Conservation (phyloP, 2,797 vertebrate species). For the Acanthurus leucopareius region DNA sequence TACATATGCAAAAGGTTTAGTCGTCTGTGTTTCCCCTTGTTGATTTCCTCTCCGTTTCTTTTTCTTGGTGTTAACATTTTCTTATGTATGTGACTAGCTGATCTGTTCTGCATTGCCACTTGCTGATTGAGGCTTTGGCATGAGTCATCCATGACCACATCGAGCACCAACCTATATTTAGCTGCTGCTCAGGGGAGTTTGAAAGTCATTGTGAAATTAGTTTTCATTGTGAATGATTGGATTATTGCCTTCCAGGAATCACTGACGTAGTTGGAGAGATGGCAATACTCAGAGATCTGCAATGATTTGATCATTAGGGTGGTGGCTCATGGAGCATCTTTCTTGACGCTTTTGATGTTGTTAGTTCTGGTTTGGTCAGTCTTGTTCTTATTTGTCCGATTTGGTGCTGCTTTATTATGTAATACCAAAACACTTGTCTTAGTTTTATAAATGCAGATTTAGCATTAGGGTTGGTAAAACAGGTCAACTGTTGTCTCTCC, state of each 20-base stretch:
- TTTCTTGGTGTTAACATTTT: not conserved
- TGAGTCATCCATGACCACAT: conserved; percentile 67
- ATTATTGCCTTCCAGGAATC: conserved; percentile 59
- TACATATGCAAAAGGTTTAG: not conserved
- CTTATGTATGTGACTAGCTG: not conserved
- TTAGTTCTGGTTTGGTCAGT: not conserved
- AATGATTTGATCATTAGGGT: conserved; percentile 7
- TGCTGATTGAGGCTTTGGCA: conserved; percentile 49
- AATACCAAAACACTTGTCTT: not conserved
- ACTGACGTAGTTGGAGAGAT: conserved; percentile 24
- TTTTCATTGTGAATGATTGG: conserved; percentile 60
- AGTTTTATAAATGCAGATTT: not conserved
- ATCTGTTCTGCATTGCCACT: conserved; percentile 39
- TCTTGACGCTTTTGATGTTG: conserved; percentile 15
- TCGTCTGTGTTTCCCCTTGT: not conserved
- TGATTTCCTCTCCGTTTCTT: not conserved
- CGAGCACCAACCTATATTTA: conserved; percentile 60
- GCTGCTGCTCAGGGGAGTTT: conserved; percentile 23
- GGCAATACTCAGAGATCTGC: conserved; percentile 5
- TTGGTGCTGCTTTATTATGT: not conserved
- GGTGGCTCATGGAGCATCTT: conserved; percentile 16
- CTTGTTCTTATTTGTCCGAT: not conserved
- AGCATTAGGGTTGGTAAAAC: not conserved
- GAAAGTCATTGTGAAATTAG: conserved; percentile 55
- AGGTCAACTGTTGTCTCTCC: no score